A percentile compares a stretch with the other conserved stretches of the same genome.
phyloP scores from a whole-genome alignment of 2,888 invertebrate genomes.

The Epistrophe eligans region DNA sequence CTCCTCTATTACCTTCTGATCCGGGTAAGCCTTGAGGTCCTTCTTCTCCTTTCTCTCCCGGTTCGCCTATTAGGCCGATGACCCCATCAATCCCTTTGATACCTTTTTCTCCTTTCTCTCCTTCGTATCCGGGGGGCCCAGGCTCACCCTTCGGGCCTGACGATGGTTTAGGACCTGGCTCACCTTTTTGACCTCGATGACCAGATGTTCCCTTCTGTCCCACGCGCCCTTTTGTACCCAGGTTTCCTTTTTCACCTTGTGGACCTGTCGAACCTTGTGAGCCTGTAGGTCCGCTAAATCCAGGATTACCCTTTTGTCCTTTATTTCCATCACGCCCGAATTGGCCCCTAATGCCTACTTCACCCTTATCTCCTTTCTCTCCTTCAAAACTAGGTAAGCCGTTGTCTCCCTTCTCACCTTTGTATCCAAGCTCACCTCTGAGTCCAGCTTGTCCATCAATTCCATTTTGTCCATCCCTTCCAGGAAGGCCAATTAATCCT shows the following conservation, averaged over 20 bases:
- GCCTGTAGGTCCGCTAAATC: constrained; percentile 86
- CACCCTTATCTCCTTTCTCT: constrained; percentile 87
- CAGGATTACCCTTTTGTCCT: constrained; percentile 87
- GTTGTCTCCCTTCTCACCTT: constrained; percentile 88
- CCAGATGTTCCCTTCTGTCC: constrained; percentile 89
- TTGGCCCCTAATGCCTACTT: constrained; percentile 86
- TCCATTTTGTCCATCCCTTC: constrained; percentile 89
- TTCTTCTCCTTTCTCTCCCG: constrained; percentile 87
- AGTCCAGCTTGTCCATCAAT: constrained; percentile 85
- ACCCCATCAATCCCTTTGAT: constrained; percentile 86
- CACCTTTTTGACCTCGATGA: constrained; percentile 89
- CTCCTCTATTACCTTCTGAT: constrained; percentile 87
- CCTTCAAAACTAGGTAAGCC: constrained; percentile 87
- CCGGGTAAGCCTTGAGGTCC: constrained; percentile 89
- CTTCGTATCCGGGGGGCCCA: constrained; percentile 85
- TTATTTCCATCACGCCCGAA: constrained; percentile 85
- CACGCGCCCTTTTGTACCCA: constrained; percentile 87
- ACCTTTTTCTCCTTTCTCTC: constrained; percentile 88
- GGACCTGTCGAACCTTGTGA: constrained; percentile 84
- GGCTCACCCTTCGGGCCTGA: constrained; percentile 88
- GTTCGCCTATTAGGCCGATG: constrained; percentile 87
- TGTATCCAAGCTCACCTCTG: constrained; percentile 84
- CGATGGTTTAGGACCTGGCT: constrained; percentile 89
- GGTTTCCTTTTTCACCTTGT: constrained; percentile 88
- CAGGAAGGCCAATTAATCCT: constrained; percentile 87